Evolutionary conservation across 2,888 invertebrate species (phyloP), one percentile per base, ranked within the genome.

Genomic region (Drosophila tripunctata): DNA sequence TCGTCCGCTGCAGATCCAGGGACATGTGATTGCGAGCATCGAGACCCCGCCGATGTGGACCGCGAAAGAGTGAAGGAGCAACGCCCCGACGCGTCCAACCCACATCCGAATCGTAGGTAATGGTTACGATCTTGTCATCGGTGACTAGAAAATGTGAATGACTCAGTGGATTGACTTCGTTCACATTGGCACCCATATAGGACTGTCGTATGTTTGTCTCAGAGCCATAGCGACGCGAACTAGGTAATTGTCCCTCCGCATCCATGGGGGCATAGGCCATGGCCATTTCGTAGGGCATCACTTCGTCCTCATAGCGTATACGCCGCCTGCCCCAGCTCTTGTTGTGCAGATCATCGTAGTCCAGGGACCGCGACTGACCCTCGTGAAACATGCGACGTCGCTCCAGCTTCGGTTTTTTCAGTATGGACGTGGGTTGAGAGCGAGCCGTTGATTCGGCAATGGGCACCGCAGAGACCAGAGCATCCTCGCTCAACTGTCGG

Each of bases 21-120:
- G 91, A 91, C 87, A 91, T 89, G 43, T 89, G 87, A 31, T 89
- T 89, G 24, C 90, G 85, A n/a, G 87, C 88, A 27, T 85, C 75
- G 4, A 66, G 68, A 1, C 79, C 85, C 0, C 82, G 86, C 0
- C 85, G 85, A n/a, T 89, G 86, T 0, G 89, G 75, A n/a, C 89
- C 89, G 0, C 89, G 85, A 48, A 89, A 91, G 4, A 88, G 85
- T 0, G 91, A 89, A 1, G 90, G 88, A 1, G 90, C 91, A 2
- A 90, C 90, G 6, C 90, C 90, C 30, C 91, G 91, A 8, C 91
- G 85, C 1, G 91, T 90, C 92, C 92, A 92, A 2, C 92, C 92
- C 19, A 90, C 91, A 72, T 92, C 92, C 4, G 92, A 92, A 78
- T 92, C 92, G 35, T 92, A 92, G 35, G 91, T 91, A 36, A 92